Conservation (phyloP, 2,113 vertebrate species). For the Nicator chloris region DNA sequence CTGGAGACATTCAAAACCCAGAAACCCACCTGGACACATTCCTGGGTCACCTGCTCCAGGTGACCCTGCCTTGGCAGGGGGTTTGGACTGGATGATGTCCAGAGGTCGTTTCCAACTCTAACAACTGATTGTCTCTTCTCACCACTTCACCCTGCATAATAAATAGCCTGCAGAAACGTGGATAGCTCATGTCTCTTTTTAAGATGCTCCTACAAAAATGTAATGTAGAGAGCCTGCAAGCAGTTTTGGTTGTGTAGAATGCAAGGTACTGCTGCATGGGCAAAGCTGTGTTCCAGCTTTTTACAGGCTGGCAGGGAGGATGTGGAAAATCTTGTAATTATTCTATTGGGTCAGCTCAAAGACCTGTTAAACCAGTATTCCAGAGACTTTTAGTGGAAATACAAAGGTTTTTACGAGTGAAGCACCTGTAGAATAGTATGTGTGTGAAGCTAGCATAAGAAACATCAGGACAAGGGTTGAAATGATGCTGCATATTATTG, state of each 20-base stretch:
- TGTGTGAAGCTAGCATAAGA: not conserved
- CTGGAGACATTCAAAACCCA: not conserved
- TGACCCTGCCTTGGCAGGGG: not conserved
- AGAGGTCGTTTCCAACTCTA: not conserved
- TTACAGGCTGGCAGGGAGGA: not conserved
- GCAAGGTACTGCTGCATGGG: too few species aligned
- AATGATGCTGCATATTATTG: not conserved
- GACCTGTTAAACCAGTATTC: not conserved
- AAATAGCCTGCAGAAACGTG: fast-evolving
- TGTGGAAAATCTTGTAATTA: not conserved
- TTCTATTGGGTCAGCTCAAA: not conserved
- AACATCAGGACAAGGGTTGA: not conserved
- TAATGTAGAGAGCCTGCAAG: fast-evolving
- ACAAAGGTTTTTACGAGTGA: fast-evolving
- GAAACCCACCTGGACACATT: not conserved
- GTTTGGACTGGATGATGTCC: not conserved
- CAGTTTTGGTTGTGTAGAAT: not conserved
- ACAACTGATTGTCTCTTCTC: too few species aligned
- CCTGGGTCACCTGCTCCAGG: not conserved
- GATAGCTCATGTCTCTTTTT: fast-evolving
- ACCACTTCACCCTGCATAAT: fast-evolving
- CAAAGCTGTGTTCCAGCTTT: not conserved
- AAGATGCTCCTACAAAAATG: not conserved
- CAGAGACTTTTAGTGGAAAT: not conserved
- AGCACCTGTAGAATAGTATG: fast-evolving